These are phyloP conservation scores for Cacatua alba DNA, from an alignment of 2,113 vertebrate species.

Conservation along the genomic window DNA sequence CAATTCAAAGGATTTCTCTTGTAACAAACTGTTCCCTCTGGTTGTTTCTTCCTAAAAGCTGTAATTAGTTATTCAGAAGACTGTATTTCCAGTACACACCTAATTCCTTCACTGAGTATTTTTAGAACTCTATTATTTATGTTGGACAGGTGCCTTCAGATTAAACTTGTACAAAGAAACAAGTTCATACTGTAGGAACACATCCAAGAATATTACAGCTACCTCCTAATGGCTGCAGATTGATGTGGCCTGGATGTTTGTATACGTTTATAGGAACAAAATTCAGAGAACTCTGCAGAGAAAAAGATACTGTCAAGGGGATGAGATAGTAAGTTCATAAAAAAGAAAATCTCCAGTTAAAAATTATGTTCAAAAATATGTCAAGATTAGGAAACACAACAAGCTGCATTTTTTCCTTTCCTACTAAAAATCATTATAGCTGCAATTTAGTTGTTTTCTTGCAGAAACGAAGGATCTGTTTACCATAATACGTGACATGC, in stretches of 20 bases:
- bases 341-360: neutral
- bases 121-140: conserved; percentile 85
- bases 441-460: neutral
- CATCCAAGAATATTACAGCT: conserved; percentile 56
- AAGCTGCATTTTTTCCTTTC: neutral
- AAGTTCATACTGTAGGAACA: conserved; percentile 69
- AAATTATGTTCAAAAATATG: neutral
- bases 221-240: conserved; percentile 61
- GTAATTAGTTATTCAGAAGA: conserved; percentile 62
- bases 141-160: conserved; percentile 84
- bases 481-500: neutral
- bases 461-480: neutral
- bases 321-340: neutral
- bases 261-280: conserved; percentile 3
- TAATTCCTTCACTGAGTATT: conserved; percentile 84
- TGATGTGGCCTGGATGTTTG: conserved; percentile 51
- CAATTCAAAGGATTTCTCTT: conserved; percentile 40
- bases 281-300: conserved; percentile 10
- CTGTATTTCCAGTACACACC: conserved; percentile 81
- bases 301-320: conserved; percentile 1
- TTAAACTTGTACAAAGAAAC: conserved; percentile 74
- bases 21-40: conserved; percentile 55
- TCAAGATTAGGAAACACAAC: neutral
- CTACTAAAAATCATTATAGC: neutral
- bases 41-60: conserved; percentile 62